Evolutionary conservation across 2,888 invertebrate genomes (phyloP), one percentile per base, ranked within the genome.

Genomic region (Nomada fucata): DNA sequence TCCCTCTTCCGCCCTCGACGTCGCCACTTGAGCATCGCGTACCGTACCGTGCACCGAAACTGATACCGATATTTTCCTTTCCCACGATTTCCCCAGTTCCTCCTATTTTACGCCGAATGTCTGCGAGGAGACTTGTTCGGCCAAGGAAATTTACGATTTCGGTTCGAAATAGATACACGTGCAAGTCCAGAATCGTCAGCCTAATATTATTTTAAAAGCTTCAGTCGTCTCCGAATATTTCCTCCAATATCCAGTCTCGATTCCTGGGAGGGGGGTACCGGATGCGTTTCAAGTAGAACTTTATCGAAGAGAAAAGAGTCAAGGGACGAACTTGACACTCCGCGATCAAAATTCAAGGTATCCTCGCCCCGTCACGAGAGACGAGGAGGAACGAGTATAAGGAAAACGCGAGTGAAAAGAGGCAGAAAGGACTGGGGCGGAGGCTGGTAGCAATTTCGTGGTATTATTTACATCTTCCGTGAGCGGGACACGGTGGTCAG

Each of bases 381-480:
- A 47, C 29, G 20, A 3, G 4, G 13, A 23, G n/a, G 29, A 2
- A 50, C 15, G 42, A 9, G 42, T 42, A 61, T 55, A 65, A 59
- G 68, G 47, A 29, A 4, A 64, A 71, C 29, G 47, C 18, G 55
- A 67, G 77, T 59, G 70, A 26, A 47, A 74, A 81, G 81, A 79
- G 69, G 23, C n/a, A 50, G 65, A 63, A 60, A 79, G 82, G 69
- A 71, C 26, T 11, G 64, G 42, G 29, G 75, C 80, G 70, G 82
- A 82, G 83, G 82, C 87, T 88, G 89, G 91, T 91, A 91, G 90
- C 91, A 90, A 91, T 91, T 89, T 89, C 87, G 86, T 85, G 85
- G 90, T 90, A 90, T 91, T 91, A 91, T 91, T 91, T 90, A 91
- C 90, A 90, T 88, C 88, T 85, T 70, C 76, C 69, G 77, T 83